phyloP scores from a whole-genome alignment of 2,113 vertebrate species.

The Chaetodon auriga region DNA sequence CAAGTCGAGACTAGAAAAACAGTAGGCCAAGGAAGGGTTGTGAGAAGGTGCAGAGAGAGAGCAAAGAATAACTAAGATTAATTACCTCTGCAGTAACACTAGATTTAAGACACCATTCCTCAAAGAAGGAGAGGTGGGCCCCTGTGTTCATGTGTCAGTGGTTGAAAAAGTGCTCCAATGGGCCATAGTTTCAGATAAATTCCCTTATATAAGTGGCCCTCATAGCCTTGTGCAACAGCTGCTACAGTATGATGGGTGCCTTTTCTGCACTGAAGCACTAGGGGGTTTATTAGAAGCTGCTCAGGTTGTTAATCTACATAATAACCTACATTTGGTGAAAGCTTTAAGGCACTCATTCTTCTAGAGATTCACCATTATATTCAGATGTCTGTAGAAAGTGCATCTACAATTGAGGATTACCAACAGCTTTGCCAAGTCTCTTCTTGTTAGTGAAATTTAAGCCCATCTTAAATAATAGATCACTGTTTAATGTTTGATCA shows the following conservation, averaged over 20 bases:
- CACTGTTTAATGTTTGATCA: slow-evolving; percentile 29
- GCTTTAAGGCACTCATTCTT: not conserved
- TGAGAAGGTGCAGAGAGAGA: not conserved
- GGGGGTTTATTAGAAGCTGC: not conserved
- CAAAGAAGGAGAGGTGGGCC: not conserved
- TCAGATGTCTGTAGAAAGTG: not conserved
- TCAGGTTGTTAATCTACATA: not conserved
- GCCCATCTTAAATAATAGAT: slow-evolving; percentile 39
- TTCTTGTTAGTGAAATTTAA: slow-evolving; percentile 5
- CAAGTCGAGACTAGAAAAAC: slow-evolving; percentile 54
- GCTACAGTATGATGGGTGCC: not conserved
- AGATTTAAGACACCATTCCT: not conserved
- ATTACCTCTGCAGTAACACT: not conserved
- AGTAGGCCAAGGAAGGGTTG: not conserved
- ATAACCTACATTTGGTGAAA: not conserved
- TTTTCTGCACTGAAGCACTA: not conserved
- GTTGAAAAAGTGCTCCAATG: not conserved
- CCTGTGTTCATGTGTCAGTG: not conserved
- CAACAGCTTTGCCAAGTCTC: not conserved
- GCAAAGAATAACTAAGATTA: not conserved
- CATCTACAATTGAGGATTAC: not conserved
- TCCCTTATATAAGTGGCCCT: not conserved
- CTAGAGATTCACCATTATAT: not conserved
- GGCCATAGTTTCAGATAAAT: not conserved
- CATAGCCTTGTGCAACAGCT: not conserved